Conservation (phyloP, 2,888 invertebrate genomes). For the Autographa gamma region DNA sequence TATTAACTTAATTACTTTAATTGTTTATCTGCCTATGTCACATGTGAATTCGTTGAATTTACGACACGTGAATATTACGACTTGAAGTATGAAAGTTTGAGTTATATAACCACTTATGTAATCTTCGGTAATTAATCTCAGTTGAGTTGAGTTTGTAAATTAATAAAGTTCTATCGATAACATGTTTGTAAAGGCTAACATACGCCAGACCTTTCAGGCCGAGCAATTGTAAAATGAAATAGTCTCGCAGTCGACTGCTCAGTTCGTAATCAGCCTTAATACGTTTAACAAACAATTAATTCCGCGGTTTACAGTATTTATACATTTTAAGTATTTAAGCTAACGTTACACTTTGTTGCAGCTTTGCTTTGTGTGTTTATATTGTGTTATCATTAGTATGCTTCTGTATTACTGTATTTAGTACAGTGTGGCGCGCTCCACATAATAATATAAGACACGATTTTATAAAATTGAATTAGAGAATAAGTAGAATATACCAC, state of each 20-base stretch:
- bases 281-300: constrained; percentile 2
- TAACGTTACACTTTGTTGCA: constrained; percentile 5
- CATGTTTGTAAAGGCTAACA: not conserved
- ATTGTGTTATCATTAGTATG: not conserved
- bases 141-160: constrained; percentile 4
- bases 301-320: not conserved
- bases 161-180: constrained; percentile 2
- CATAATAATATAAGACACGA: not conserved
- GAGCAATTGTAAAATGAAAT: not conserved
- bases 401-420: too few species aligned
- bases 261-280: not conserved
- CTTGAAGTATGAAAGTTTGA: not conserved
- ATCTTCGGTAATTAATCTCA: constrained; percentile 9
- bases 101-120: not conserved
- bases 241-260: not conserved
- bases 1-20: not conserved
- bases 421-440: not conserved
- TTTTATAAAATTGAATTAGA: too few species aligned
- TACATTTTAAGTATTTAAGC: constrained; percentile 1
- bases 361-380: not conserved
- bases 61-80: not conserved
- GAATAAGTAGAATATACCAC: too few species aligned
- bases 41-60: not conserved
- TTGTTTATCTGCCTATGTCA: not conserved
- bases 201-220: not conserved